Conservation (phyloP, 1,140 invertebrate species). For the Hydropsyche tenuis region DNA sequence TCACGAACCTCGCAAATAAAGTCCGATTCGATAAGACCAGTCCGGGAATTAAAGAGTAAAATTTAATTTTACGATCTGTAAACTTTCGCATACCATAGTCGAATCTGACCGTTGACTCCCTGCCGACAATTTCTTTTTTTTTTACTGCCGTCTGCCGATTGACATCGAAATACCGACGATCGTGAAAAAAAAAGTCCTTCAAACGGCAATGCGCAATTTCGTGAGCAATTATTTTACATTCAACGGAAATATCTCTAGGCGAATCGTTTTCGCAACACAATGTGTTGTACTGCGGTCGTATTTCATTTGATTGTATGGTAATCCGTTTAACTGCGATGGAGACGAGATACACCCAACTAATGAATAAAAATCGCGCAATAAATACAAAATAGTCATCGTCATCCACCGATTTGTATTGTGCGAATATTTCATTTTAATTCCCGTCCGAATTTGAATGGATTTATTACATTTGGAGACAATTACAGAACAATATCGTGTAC, state of each 20-base stretch:
- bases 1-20: neutral
- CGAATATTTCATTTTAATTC: neutral
- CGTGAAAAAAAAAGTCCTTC: neutral
- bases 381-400: constrained; percentile 12
- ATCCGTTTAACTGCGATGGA: neutral
- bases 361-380: constrained; percentile 20
- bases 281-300: neutral
- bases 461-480: neutral
- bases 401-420: constrained; percentile 1
- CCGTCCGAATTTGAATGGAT: neutral
- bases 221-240: neutral
- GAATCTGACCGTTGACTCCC: neutral
- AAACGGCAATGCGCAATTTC: neutral
- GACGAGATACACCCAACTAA: neutral
- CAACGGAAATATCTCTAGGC: neutral
- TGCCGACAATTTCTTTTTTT: too few species aligned
- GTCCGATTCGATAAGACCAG: constrained; percentile 4
- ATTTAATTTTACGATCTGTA: neutral
- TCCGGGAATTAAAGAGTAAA: neutral
- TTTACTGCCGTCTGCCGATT: neutral
- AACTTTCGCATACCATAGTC: neutral
- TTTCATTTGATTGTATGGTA: constrained; percentile 19
- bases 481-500: neutral
- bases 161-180: neutral
- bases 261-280: constrained; percentile 7